Evolutionary conservation across 2,888 invertebrate species (phyloP), one percentile per base, ranked within the genome.

Genomic region (Phaonia tiefii): DNA sequence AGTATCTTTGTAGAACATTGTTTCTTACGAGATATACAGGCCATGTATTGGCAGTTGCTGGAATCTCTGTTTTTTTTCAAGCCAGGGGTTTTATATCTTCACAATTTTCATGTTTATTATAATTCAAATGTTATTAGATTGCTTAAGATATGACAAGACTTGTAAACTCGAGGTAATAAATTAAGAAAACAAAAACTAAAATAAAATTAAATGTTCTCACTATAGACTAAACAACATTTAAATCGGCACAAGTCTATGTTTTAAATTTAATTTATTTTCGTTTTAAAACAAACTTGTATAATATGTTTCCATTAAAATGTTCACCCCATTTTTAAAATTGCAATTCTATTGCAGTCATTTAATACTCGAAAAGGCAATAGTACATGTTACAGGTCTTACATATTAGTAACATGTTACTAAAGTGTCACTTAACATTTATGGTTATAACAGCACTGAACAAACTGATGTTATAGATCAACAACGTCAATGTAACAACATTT

Each of bases 351-450:
- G 51, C 22, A 49, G 1, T 25, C 31, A 25, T 25, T 11, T 11
- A 54, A 4, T 25, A 22, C 54, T 17, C 54, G 25, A 54, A 51
- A 54, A 11, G 49, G 72, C 26, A 58, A 67, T 72, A 31, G 67
- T 42, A 67, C 60, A 67, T 77, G 66, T 72, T 22, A 67, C 58
- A 67, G 60, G 72, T 58, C 70, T 46, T 13, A 39, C 75, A 42
- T 71, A 72, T 77, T 58, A 51, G 66, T 26, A 71, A 66, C 46
- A 66, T 26, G 49, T 42, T 49, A 39, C 72, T 20, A 37, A 60
- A 67, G 37, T 72, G 67, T 58, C 66, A 70, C n/a, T 31, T 66
- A 39, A 58, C 71, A 66, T 77, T 72, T 72, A 72, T 42, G 49
- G 58, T 11, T 13, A 60, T 1, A 49, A 39, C 66, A 72, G 17